Evolutionary conservation across 2,797 vertebrate genomes (phyloP).

Genomic region (Rhabdomys pumilio): DNA sequence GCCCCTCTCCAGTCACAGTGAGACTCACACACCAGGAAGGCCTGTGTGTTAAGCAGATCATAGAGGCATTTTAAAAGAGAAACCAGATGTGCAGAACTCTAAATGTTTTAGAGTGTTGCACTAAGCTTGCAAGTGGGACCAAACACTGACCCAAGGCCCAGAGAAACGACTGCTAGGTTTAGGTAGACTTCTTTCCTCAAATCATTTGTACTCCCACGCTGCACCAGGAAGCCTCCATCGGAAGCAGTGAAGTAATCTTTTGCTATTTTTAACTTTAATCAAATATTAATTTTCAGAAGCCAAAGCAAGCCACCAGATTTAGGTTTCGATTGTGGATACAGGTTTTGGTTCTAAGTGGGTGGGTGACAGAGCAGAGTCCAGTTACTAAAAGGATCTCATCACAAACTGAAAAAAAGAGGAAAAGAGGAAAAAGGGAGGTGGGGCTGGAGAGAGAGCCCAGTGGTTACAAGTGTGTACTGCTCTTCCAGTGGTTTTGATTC

Average conservation of each 20-base stretch:
- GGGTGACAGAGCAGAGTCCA: background rate
- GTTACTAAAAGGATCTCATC: background rate
- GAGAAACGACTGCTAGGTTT: background rate
- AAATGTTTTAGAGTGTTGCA: slow-evolving; percentile 54
- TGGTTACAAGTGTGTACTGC: background rate
- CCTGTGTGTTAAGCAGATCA: slow-evolving; percentile 45
- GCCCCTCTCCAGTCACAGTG: slow-evolving; percentile 26
- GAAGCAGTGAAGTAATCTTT: background rate
- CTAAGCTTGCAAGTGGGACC: slow-evolving; percentile 45
- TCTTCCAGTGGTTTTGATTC: background rate
- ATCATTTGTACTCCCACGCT: background rate
- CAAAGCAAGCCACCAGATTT: slow-evolving; percentile 4
- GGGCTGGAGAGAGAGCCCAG: background rate
- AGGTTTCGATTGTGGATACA: background rate
- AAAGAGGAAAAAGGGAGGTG: background rate
- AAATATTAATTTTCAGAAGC: slow-evolving; percentile 62
- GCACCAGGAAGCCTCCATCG: slow-evolving; percentile 15
- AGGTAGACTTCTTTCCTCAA: background rate
- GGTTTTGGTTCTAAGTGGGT: slow-evolving; percentile 44
- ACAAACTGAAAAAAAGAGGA: background rate
- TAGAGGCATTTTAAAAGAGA: slow-evolving; percentile 38
- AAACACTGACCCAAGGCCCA: slow-evolving; percentile 38
- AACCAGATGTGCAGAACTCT: slow-evolving; percentile 47
- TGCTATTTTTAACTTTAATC: background rate
- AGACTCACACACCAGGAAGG: slow-evolving; percentile 34